Evolutionary conservation across 2,888 invertebrate genomes (phyloP).

Genomic region (Noctuana brunneofusca): DNA sequence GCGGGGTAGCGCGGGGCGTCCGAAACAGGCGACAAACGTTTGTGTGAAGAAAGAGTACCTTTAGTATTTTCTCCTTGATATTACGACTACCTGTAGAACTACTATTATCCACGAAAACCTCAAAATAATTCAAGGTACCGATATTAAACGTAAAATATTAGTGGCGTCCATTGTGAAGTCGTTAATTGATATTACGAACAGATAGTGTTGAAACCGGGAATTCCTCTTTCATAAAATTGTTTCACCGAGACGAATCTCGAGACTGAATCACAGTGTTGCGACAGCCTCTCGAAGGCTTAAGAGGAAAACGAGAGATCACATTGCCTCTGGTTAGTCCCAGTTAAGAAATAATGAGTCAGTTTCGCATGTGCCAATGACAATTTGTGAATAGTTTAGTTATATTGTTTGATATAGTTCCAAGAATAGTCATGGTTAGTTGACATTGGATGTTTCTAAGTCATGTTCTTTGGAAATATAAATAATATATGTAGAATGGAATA

Average conservation of each 20-base stretch:
- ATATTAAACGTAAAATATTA: background rate
- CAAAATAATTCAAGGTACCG: too few relatives aligned
- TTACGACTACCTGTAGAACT: too few relatives aligned
- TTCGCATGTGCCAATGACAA: constrained; percentile 15
- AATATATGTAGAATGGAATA: too few relatives aligned
- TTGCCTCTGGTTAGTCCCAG: constrained; percentile 44
- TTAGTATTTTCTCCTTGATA: too few relatives aligned
- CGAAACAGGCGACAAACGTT: too few relatives aligned
- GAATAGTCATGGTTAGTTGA: background rate
- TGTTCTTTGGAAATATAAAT: background rate
- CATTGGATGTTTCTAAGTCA: background rate
- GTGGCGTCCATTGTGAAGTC: background rate
- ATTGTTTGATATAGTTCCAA: background rate
- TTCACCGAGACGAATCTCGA: constrained; percentile 14
- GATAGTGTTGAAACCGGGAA: constrained; percentile 22
- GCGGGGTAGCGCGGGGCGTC: too few relatives aligned
- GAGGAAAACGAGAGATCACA: constrained; percentile 65
- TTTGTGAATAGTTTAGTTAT: constrained; percentile 13
- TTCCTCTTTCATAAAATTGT: constrained; percentile 20
- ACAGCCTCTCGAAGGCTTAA: constrained; percentile 52
- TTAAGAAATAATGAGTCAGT: constrained; percentile 49
- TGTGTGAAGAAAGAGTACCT: too few relatives aligned
- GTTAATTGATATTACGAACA: too few relatives aligned
- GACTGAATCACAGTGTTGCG: constrained; percentile 65
- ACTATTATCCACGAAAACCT: too few relatives aligned